Evolutionary conservation across 2,888 invertebrate species (phyloP), one percentile per base, ranked within the genome.

Genomic region (Hesperia comma): DNA sequence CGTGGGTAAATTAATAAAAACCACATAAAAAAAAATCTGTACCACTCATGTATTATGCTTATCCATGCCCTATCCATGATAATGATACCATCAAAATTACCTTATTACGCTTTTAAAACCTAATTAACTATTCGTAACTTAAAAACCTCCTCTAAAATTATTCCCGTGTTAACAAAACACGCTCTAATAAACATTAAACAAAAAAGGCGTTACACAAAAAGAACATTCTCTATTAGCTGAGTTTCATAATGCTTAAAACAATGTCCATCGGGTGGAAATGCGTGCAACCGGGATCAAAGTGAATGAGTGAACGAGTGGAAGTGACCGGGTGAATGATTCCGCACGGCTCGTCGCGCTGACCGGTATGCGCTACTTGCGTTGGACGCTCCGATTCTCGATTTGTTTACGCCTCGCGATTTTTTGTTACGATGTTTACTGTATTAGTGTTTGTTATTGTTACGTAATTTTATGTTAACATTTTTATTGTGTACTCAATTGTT

Each of bases 271-370:
- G 78, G 79, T 83, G 84, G 81, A 77, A 87, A 85, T 90, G 90
- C 89, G 88, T 88, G 83, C 79, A 78, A 79, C 77, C 75, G 77
- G 86, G 87, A 75, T 72, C 90, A 91, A 89, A 91, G 90, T 82
- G 87, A 85, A 84, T 78, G 82, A 80, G 76, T 77, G 80, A 76
- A 72, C 71, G 77, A 75, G 69, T 85, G 84, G 79, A 80, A 83
- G 77, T 88, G 88, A 86, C 88, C 87, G 84, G 82, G 78, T 67
- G 67, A 67, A 67, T 61, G 67, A 51, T 19, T 67, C 55, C 67
- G 64, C 58, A 66, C 64, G 64, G 67, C 61, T 55, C 67, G 67
- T 49, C 67, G 61, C 67, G 66, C 37, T 55, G 66, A 37, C 66
- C 66, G 66, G 66, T 67, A 37, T 55, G 46, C 67, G 63, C 43